phyloP scores from a whole-genome alignment of 2,797 vertebrate species.

The Meriones psammophilus region DNA sequence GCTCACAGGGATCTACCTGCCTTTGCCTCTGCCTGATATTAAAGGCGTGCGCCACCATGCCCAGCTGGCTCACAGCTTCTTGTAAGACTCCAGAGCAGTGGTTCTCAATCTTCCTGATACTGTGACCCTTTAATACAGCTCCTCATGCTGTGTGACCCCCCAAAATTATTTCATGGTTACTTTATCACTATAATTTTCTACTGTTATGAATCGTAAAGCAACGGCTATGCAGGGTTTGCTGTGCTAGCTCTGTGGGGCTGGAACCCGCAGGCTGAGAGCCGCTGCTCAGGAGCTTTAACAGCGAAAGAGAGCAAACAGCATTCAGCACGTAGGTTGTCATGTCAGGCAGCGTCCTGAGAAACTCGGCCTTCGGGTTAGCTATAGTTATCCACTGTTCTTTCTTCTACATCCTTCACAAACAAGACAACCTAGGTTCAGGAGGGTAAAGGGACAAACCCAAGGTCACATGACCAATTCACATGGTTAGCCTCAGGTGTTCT shows the following conservation, averaged over 20 bases:
- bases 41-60: too few species aligned
- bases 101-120: neutral
- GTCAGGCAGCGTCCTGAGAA: neutral
- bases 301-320: neutral
- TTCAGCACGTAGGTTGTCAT: neutral
- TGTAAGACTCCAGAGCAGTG: neutral
- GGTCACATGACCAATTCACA: constrained; percentile 34
- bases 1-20: too few species aligned
- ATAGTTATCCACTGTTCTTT: neutral
- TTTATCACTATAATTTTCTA: neutral
- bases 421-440: constrained; percentile 59
- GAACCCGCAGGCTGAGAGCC: neutral
- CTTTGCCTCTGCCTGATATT: too few species aligned
- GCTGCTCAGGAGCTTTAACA: neutral
- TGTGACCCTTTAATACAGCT: too few species aligned
- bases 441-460: constrained; percentile 26
- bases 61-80: neutral
- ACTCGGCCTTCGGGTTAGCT: neutral
- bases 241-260: neutral
- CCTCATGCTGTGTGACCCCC: neutral
- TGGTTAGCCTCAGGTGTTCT: constrained; percentile 13
- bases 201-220: neutral
- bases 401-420: constrained; percentile 43
- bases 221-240: neutral
- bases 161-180: neutral